phyloP scores from a whole-genome alignment of 2,113 vertebrate species.

The Cochlearius cochlearius region DNA sequence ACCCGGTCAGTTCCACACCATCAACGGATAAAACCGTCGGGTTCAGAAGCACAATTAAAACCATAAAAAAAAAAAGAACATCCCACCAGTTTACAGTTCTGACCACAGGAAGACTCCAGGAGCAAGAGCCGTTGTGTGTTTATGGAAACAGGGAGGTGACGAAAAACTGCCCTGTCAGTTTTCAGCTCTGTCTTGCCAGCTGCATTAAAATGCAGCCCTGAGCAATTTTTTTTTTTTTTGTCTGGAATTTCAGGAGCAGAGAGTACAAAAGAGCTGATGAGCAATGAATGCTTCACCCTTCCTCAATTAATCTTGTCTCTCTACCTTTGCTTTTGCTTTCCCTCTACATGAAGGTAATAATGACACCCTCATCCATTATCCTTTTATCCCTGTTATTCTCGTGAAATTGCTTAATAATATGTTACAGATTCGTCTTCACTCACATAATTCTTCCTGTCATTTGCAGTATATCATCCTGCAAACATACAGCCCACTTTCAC shows the following conservation, averaged over 20 bases:
- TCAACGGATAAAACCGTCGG: background rate
- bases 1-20: background rate
- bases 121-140: conserved; percentile 13
- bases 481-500: conserved; percentile 89
- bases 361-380: conserved; percentile 97
- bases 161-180: conserved; percentile 78
- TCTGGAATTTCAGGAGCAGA: conserved; percentile 78
- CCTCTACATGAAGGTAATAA: conserved; percentile 91
- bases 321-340: conserved; percentile 91
- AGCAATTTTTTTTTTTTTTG: conserved; percentile 59
- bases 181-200: conserved; percentile 61
- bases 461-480: conserved; percentile 92
- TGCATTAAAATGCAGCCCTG: conserved; percentile 76
- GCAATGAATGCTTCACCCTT: conserved; percentile 91
- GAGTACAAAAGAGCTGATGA: conserved; percentile 89
- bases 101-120: conserved; percentile 26
- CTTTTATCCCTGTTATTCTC: conserved; percentile 96
- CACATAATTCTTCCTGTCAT: conserved; percentile 97
- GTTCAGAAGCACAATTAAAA: conserved; percentile 34
- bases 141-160: conserved; percentile 64
- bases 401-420: conserved; percentile 97
- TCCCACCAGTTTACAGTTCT: conserved; percentile 9
- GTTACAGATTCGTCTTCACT: conserved; percentile 94
- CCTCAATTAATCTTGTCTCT: conserved; percentile 98
- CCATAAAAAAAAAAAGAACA: background rate